Evolutionary conservation across 2,888 invertebrate genomes (phyloP), one percentile per base, ranked within the genome.

Genomic region (Cyclophora albipunctata): DNA sequence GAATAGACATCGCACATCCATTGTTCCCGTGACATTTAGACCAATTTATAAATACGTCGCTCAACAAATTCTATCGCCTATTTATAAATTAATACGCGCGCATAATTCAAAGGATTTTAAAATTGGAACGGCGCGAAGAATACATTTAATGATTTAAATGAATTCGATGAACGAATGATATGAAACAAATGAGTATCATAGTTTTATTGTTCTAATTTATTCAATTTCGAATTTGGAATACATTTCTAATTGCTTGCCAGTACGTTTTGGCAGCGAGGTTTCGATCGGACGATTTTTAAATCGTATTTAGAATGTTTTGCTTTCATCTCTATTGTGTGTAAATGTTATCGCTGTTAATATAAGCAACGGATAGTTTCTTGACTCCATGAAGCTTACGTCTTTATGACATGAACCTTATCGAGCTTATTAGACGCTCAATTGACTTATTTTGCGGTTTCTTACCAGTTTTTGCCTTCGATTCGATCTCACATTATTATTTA

Each of bases 1-100:
- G 73, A 81, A 84, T 83, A 83, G 84, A 85, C 79, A 75, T 75
- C 69, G 73, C 69, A 73, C 75, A 76, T 76, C 76, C 75, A 84
- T 87, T 86, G 86, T 87, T 84, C 82, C 75, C 81, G 79, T 85
- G 86, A 85, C 86, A 86, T 87, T 87, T 87, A 78, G 52, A 81
- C 71, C 73, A 80, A 80, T 75, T 78, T 84, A 86, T 81, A 85
- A 83, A 86, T 85, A 83, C 80, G 68, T 67, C 71, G 71, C 71
- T 67, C 72, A 75, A 80, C 75, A 73, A 78, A 78, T 78, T 74
- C 71, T 70, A 67, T 69, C 66, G 66, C 63, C 74, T 75, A 75
- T 73, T 73, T 76, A 74, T 75, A 78, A 73, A 73, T 75, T 72
- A 74, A 77, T 71, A 77, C 65, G 62, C 67, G 65, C 68, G 69